Base-by-base conservation (phyloP, 2,113 vertebrate species). In the Gadus chalcogrammus region DNA sequence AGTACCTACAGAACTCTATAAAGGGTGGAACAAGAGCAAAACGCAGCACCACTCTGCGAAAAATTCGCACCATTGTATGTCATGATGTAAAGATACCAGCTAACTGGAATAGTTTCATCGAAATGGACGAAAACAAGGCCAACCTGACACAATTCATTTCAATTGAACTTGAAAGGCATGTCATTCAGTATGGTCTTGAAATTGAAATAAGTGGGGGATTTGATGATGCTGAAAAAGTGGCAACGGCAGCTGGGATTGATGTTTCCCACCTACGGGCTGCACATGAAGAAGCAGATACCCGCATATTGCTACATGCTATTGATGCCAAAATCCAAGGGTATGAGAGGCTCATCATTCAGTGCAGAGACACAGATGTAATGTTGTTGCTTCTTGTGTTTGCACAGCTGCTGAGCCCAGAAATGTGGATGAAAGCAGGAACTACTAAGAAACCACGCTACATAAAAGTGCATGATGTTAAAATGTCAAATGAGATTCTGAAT, bases 391-490 rank as follows among this genome's bases (percentile, higher is more conserved):
- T n/a, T n/a, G n/a, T n/a, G n/a, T n/a, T n/a, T n/a, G n/a, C n/a
- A n/a, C n/a, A n/a, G n/a, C n/a, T n/a, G n/a, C n/a, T n/a, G n/a
- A n/a, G n/a, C n/a, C n/a, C n/a, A n/a, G n/a, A n/a, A n/a, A n/a
- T n/a, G n/a, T n/a, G n/a, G n/a, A n/a, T n/a, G n/a, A n/a, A n/a
- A n/a, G n/a, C n/a, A n/a, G n/a, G n/a, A n/a, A n/a, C n/a, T n/a
- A n/a, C n/a, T n/a, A n/a, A 68, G 52, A 68, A 68, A 68, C 67
- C 67, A 68, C 28, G 52, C 58, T 55, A 68, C 20, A 71, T 71
- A 16, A 64, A 71, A 71, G 70, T 71, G 4, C 70, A 72, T 65
- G 70, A 65, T 18, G 65, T 72, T 15, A 31, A 72, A 72, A 64
- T 64, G 63, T 4, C 53, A 63, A 70, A 42, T 65, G 63, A 65